Evolutionary conservation across 2,888 invertebrate genomes (phyloP), one percentile per base, ranked within the genome.

Genomic region (Rotaria magnacalcarata): DNA sequence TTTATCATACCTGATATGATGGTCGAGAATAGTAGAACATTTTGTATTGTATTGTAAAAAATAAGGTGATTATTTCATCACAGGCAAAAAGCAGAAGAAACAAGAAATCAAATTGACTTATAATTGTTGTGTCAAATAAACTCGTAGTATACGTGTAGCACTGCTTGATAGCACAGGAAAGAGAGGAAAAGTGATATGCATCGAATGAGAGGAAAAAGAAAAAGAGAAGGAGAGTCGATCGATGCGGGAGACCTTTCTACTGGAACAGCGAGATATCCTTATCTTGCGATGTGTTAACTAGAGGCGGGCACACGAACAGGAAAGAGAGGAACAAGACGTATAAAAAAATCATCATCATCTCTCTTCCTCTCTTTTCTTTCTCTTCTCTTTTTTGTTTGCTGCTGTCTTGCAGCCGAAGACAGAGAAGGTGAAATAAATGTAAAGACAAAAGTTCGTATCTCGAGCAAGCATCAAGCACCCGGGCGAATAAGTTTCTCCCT

Each of bases 61-160:
- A 67, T 34, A 14, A 34, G 34, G 34, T 14, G 27, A 67, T 67
- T 67, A 67, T 34, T 67, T 34, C 67, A 67, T 67, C 67, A 67
- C 67, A 67, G 67, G 14, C 34, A 80, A 47, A n/a, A 80, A 80
- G 50, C 8, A 74, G 34, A 80, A 80, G 14, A n/a, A 80, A 80
- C 24, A 47, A 47, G 47, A 80, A 80, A 80, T 47, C 16, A 80
- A 80, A 80, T 80, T 80, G 80, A 80, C 80, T 80, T 80, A 80
- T 80, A 80, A 80, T 80, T 80, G 80, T 80, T 80, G 80, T 47
- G 80, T 80, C 80, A 80, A 80, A 80, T 80, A 67, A 67, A 67
- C 67, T 67, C 67, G 67, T 67, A 34, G 67, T 67, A 34, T 67
- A 67, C 67, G 67, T 67, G 67, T 67, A 67, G 67, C 67, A 67